phyloP scores from a whole-genome alignment of 2,797 vertebrate genomes.

The Chelon auratus region DNA sequence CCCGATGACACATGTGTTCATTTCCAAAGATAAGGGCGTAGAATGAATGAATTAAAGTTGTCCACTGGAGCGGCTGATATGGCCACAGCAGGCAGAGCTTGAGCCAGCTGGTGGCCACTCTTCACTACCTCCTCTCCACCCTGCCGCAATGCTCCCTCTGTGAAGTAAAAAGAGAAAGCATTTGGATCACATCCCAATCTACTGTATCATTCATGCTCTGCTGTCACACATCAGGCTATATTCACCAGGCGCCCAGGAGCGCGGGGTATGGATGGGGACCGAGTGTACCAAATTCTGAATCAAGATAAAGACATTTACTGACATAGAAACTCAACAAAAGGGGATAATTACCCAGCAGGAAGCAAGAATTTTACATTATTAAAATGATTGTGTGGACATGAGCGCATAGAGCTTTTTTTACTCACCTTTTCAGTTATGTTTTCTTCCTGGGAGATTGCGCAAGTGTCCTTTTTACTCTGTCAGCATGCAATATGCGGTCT shows the following conservation, averaged over 20 bases:
- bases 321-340: slow-evolving; percentile 49
- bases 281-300: slow-evolving; percentile 55
- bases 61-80: slow-evolving; percentile 57
- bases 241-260: slow-evolving; percentile 50
- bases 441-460: slow-evolving; percentile 16
- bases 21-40: slow-evolving; percentile 61
- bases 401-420: slow-evolving; percentile 28
- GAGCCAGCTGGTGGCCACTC: slow-evolving; percentile 73
- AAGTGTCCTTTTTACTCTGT: slow-evolving; percentile 15
- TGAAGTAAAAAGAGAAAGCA: slow-evolving; percentile 52
- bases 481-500: too few relatives aligned
- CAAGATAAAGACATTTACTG: slow-evolving; percentile 62
- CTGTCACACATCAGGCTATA: slow-evolving; percentile 70
- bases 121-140: slow-evolving; percentile 65
- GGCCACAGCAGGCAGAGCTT: slow-evolving; percentile 60
- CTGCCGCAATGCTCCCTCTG: slow-evolving; percentile 46
- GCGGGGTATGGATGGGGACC: slow-evolving; percentile 48
- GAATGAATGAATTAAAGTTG: slow-evolving; percentile 60
- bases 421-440: not conserved
- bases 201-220: slow-evolving; percentile 71
- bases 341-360: slow-evolving; percentile 42
- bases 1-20: slow-evolving; percentile 38
- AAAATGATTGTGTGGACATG: slow-evolving; percentile 17
- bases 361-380: slow-evolving; percentile 32
- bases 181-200: slow-evolving; percentile 65